Conservation (phyloP, 2,113 vertebrate genomes). For the Heteronetta atricapilla region DNA sequence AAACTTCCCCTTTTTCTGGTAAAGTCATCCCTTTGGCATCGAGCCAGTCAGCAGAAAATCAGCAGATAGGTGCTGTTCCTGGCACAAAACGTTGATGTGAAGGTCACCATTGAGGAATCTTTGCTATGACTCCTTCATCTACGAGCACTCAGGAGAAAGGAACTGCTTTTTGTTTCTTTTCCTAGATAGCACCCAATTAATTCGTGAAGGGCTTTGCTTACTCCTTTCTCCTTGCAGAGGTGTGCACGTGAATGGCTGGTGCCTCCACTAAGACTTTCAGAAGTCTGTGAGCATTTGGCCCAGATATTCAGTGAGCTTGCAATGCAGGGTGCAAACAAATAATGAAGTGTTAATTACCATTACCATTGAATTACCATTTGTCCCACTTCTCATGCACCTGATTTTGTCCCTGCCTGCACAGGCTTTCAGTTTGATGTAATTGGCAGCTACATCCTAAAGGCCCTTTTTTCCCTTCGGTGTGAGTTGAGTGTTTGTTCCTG, state of each 20-base stretch:
- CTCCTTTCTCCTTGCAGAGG: background rate
- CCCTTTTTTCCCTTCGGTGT: background rate
- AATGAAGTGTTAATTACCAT: background rate
- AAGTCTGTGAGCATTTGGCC: background rate
- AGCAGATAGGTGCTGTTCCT: background rate
- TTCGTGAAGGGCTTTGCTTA: background rate
- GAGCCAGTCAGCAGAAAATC: background rate
- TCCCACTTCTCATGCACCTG: background rate
- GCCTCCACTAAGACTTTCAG: background rate
- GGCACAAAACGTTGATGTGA: background rate
- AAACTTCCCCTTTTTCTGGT: background rate
- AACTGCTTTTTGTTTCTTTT: background rate
- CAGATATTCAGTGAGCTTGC: background rate
- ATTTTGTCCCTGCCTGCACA: background rate
- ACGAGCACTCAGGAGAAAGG: background rate
- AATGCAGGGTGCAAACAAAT: background rate
- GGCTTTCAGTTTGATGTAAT: background rate
- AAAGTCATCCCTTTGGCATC: background rate
- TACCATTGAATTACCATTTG: background rate
- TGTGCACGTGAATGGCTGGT: background rate
- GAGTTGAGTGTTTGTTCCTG: background rate
- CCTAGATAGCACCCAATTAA: background rate
- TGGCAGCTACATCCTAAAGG: background rate
- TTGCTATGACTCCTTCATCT: background rate
- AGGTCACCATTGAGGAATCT: background rate